phyloP scores from a whole-genome alignment of 2,797 vertebrate species.

The Myiothlypis chrysogaster region DNA sequence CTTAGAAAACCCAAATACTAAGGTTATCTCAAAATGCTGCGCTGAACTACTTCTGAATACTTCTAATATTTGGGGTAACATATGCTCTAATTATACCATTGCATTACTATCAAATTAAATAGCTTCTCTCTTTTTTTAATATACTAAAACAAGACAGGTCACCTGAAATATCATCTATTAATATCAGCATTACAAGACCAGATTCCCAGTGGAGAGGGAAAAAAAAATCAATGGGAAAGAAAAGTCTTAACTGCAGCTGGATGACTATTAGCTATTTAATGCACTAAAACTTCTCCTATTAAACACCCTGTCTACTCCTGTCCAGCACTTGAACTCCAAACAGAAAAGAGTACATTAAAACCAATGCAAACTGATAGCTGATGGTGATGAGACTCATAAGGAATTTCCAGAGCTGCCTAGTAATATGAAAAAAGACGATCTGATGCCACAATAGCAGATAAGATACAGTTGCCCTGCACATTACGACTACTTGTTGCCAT shows the following conservation, averaged over 20 bases:
- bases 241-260: background rate
- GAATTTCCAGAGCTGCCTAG: background rate
- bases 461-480: background rate
- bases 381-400: background rate
- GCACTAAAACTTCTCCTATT: background rate
- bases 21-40: slow-evolving; percentile 56
- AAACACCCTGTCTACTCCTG: background rate
- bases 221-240: background rate
- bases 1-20: slow-evolving; percentile 16
- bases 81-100: slow-evolving; percentile 40
- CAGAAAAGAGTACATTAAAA: background rate
- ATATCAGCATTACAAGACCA: background rate
- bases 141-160: slow-evolving; percentile 26
- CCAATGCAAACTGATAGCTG: background rate
- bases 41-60: slow-evolving; percentile 42
- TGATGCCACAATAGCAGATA: background rate
- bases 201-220: background rate
- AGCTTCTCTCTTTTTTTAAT: background rate
- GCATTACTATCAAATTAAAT: slow-evolving; percentile 34
- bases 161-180: slow-evolving; percentile 24
- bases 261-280: background rate
- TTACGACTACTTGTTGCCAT: slow-evolving; percentile 20
- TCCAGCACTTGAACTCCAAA: background rate
- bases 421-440: background rate
- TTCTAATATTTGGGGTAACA: slow-evolving; percentile 26